phyloP scores from a whole-genome alignment of 2,113 vertebrate species.

The Gadus chalcogrammus region DNA sequence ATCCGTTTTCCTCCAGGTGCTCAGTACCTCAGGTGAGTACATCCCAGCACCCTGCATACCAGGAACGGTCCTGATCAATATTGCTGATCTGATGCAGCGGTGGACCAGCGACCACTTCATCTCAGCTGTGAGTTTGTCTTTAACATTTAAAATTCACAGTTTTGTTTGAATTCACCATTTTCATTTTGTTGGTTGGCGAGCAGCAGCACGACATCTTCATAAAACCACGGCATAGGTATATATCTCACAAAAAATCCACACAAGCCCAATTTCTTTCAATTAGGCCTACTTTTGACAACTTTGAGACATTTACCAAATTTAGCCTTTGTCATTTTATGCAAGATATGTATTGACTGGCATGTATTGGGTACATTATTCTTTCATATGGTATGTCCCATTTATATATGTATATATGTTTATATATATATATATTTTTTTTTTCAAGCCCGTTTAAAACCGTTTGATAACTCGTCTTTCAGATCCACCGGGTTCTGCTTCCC shows the following conservation, averaged over 20 bases:
- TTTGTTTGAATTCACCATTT: neutral
- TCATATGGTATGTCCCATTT: neutral
- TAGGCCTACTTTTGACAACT: no score
- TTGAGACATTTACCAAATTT: no score
- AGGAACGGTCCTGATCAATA: constrained; percentile 69
- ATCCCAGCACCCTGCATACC: constrained; percentile 54
- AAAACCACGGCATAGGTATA: neutral
- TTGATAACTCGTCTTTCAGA: constrained; percentile 43
- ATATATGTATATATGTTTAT: neutral
- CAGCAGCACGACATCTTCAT: neutral
- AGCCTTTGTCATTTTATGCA: neutral
- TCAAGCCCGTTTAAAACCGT: neutral
- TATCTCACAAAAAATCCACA: no score
- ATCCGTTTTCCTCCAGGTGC: constrained; percentile 49
- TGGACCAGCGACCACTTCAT: constrained; percentile 71
- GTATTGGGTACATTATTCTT: neutral
- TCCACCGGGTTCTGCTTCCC: constrained; percentile 68
- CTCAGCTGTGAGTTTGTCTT: constrained; percentile 64
- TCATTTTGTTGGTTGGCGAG: neutral
- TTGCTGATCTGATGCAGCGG: constrained; percentile 76
- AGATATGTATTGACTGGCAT: neutral
- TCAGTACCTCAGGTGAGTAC: constrained; percentile 59
- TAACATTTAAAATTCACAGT: neutral
- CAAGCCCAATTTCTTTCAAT: no score
- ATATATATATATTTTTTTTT: neutral